Evolutionary conservation across 2,113 vertebrate species (phyloP).

Genomic region (Eublepharis macularius): DNA sequence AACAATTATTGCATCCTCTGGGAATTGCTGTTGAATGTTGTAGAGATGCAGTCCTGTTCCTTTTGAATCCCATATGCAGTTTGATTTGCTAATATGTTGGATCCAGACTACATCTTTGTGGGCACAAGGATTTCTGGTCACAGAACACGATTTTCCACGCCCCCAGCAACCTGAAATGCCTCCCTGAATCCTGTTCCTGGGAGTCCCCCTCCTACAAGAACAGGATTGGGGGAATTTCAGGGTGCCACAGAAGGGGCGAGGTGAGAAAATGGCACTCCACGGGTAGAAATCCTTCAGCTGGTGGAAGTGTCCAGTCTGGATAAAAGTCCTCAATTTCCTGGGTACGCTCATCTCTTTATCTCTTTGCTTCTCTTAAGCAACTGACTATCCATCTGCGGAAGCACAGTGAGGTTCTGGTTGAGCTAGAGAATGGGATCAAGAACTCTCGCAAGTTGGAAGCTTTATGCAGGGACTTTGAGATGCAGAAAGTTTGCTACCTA

Average conservation of each 20-base stretch:
- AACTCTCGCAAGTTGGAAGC: slow-evolving; percentile 84
- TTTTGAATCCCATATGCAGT: not conserved
- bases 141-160: too few species aligned
- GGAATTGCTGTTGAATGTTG: not conserved
- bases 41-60: too few species aligned
- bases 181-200: too few species aligned
- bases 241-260: too few species aligned
- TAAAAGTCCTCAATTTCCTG: too few species aligned
- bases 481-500: slow-evolving; percentile 97
- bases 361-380: slow-evolving; percentile 72
- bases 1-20: not conserved
- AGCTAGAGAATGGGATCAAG: slow-evolving; percentile 85
- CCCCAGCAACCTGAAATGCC: too few species aligned
- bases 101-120: not conserved
- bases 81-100: not conserved
- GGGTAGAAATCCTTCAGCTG: too few species aligned
- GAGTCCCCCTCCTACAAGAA: too few species aligned
- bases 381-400: slow-evolving; percentile 87
- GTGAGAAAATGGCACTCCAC: too few species aligned
- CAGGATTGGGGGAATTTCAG: too few species aligned
- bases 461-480: slow-evolving; percentile 92
- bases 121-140: too few species aligned
- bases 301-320: too few species aligned
- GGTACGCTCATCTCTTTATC: not conserved
- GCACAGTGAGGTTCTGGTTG: slow-evolving; percentile 87